Base-by-base conservation (phyloP, 92 coral and sea anemone species). In the Plumapathes pennacea region DNA sequence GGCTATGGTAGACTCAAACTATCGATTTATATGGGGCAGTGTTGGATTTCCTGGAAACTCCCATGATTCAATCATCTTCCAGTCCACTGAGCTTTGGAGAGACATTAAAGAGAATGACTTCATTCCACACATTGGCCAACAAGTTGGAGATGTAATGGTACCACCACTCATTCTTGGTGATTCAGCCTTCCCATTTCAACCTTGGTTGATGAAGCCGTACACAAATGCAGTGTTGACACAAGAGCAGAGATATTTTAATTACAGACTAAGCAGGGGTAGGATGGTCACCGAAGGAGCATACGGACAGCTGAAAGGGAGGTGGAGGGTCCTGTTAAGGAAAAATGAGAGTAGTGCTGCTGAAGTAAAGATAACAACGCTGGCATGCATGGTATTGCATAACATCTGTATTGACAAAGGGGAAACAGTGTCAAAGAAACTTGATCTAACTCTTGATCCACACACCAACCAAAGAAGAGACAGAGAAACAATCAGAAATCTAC, bases 11-110 rank as follows among this genome's bases (percentile, higher is more conserved):
- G 86, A 81, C 51, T 51, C 88, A 40, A 60, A 75, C 30, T 81
- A 65, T 58, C 38, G 83, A 26, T 74, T 81, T 67, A 60, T 67
- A 10, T 74, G 88, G 88, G 82, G 56, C 32, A 66, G 78, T 38
- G 67, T 67, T 67, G 73, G 83, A 5, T 81, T 67, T 57, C 88
- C 88, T 29, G 88, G 82, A 2, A 74, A 81, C 38, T 73, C 76
- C n/a, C 87, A 72, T 34, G 87, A 72, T 53, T 61, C 75, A 26
- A 49, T 80, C 12, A 72, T 80, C 26, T 74, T 81, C 27, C 62
- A 74, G 34, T 66, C 88, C 27, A 81, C 88, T 31, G 52, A 74
- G 13, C 51, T 74, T 8, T 81, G 76, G 39, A 30, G 37, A 25
- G 42, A 54, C 46, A 69, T 69, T 38, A 54, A 69, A 69, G 60